Evolutionary conservation across 1,140 invertebrate species (phyloP).

Genomic region (Calycopis cecrops): DNA sequence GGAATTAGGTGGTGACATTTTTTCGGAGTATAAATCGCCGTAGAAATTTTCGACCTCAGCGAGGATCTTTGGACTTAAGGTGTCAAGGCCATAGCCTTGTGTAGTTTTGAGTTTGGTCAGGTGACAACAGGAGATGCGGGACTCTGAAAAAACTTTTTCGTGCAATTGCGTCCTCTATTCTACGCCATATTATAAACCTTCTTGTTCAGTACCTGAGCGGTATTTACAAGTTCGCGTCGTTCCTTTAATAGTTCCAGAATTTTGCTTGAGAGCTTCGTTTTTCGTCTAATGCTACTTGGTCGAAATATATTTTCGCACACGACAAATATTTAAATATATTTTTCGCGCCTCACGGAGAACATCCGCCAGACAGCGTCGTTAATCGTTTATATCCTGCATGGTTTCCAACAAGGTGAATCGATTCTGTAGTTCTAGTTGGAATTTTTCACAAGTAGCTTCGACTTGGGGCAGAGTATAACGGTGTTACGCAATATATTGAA

Average conservation of each 20-base stretch:
- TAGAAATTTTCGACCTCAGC: background rate
- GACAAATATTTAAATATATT: no score
- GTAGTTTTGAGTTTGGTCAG: background rate
- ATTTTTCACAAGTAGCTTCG: conserved; percentile 10
- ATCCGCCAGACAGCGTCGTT: background rate
- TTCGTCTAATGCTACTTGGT: background rate
- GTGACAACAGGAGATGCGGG: background rate
- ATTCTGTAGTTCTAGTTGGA: conserved; percentile 19
- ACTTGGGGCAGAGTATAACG: conserved; percentile 13
- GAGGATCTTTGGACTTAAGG: background rate
- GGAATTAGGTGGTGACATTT: background rate
- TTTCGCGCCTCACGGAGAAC: background rate
- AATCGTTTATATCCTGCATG: conserved; percentile 14
- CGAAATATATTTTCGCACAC: no score
- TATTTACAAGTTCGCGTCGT: background rate
- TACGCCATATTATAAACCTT: background rate
- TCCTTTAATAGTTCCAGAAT: background rate
- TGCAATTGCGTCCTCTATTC: background rate
- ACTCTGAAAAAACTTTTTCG: background rate
- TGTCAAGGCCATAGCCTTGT: background rate
- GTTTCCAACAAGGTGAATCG: conserved; percentile 18
- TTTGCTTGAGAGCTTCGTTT: background rate
- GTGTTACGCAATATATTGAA: no score
- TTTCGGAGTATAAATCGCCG: background rate
- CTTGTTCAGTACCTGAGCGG: background rate